Evolutionary conservation across 2,797 vertebrate genomes (phyloP).

Genomic region (Cynopterus sphinx): DNA sequence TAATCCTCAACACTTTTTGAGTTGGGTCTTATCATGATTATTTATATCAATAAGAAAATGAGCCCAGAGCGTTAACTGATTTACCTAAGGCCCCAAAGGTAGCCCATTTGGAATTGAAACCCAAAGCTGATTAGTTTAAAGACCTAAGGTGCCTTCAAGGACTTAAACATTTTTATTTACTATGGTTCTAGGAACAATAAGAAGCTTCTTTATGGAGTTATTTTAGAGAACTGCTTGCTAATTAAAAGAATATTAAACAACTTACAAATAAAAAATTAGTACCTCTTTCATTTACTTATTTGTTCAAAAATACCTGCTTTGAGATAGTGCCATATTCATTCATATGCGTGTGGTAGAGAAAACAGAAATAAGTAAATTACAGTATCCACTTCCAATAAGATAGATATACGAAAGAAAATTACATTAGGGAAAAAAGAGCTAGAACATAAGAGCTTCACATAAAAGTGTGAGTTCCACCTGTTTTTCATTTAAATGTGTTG

Average conservation of each 20-base stretch:
- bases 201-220: background rate
- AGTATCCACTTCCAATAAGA: background rate
- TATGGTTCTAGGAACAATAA: background rate
- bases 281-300: constrained; percentile 19
- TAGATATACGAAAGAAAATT: background rate
- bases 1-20: background rate
- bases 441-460: background rate
- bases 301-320: background rate
- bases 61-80: background rate
- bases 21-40: background rate
- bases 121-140: constrained; percentile 24
- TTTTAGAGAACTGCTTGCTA: background rate
- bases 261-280: constrained; percentile 38
- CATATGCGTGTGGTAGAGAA: background rate
- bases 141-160: background rate
- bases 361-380: background rate
- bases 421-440: background rate
- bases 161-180: constrained; percentile 19
- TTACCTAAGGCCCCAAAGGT: background rate
- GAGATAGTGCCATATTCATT: background rate
- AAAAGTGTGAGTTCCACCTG: background rate
- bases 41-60: constrained; percentile 19
- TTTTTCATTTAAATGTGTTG: background rate
- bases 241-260: constrained; percentile 48
- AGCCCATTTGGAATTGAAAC: background rate